phyloP scores from a whole-genome alignment of 1,140 invertebrate species.

The Drosophila pachea region DNA sequence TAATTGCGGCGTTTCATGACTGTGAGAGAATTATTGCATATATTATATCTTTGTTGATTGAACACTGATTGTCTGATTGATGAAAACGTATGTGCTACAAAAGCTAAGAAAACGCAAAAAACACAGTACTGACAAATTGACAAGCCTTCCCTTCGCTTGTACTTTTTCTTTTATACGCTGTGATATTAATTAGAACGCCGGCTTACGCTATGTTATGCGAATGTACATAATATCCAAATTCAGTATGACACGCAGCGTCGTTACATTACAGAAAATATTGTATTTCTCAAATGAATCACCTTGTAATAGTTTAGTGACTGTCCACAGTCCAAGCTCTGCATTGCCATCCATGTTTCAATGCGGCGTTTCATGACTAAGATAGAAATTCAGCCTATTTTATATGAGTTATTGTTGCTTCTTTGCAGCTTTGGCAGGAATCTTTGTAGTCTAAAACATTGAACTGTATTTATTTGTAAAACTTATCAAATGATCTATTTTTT shows the following conservation, averaged over 20 bases:
- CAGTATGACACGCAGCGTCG: constrained; percentile 74
- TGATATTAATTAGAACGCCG: constrained; percentile 78
- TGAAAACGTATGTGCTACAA: constrained; percentile 72
- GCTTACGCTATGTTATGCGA: constrained; percentile 75
- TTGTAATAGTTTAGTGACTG: background rate
- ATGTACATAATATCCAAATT: constrained; percentile 46
- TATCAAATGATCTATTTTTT: constrained; percentile 18
- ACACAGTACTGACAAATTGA: constrained; percentile 64
- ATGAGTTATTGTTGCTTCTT: constrained; percentile 43
- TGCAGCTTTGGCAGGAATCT: too few species aligned
- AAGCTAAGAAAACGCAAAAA: background rate
- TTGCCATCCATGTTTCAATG: too few species aligned
- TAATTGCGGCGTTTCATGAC: constrained; percentile 73
- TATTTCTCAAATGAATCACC: background rate
- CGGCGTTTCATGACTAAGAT: too few species aligned
- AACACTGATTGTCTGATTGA: constrained; percentile 50
- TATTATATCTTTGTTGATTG: constrained; percentile 74
- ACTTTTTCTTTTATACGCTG: constrained; percentile 80
- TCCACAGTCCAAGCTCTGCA: constrained; percentile 59
- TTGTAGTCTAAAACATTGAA: too few species aligned
- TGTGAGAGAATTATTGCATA: constrained; percentile 58
- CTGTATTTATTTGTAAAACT: background rate
- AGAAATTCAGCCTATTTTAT: constrained; percentile 47
- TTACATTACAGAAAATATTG: constrained; percentile 34
- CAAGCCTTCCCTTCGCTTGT: constrained; percentile 27